Percentiles rank a stretch among this genome's conserved stretches.
phyloP scores from a whole-genome alignment of 2,888 invertebrate species.

The Nebria salina region DNA sequence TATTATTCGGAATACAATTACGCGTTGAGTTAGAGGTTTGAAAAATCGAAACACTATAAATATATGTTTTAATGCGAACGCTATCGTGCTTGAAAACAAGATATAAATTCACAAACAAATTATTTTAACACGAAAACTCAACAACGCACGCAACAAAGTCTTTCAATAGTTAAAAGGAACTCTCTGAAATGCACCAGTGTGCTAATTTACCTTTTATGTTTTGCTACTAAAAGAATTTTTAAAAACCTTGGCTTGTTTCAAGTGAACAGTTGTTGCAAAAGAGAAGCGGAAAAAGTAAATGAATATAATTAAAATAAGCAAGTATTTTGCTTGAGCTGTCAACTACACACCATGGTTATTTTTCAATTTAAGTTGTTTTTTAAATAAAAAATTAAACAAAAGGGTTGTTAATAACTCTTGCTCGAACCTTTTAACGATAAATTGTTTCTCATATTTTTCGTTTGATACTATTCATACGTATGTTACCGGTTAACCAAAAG shows the following conservation, averaged over 20 bases:
- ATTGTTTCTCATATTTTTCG: background rate
- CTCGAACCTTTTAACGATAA: background rate
- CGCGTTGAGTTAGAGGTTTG: background rate
- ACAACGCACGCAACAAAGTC: constrained; percentile 30
- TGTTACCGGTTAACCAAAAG: background rate
- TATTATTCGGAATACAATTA: too few species aligned
- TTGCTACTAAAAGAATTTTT: background rate
- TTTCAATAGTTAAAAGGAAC: constrained; percentile 33
- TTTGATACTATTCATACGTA: background rate
- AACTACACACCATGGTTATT: constrained; percentile 29
- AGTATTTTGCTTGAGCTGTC: constrained; percentile 35
- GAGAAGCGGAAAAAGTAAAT: constrained; percentile 32
- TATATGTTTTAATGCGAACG: constrained; percentile 30
- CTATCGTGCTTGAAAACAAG: constrained; percentile 12
- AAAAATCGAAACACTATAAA: background rate
- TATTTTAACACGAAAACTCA: constrained; percentile 37
- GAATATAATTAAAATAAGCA: constrained; percentile 42
- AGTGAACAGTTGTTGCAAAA: constrained; percentile 15
- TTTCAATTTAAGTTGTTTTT: background rate
- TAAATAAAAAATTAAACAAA: background rate
- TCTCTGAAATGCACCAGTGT: background rate
- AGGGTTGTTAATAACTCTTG: background rate
- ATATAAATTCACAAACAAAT: constrained; percentile 33
- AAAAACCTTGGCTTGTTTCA: constrained; percentile 12
- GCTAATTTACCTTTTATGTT: background rate